Conservation (phyloP, 1,140 invertebrate species). For the Heterodera carotae region DNA sequence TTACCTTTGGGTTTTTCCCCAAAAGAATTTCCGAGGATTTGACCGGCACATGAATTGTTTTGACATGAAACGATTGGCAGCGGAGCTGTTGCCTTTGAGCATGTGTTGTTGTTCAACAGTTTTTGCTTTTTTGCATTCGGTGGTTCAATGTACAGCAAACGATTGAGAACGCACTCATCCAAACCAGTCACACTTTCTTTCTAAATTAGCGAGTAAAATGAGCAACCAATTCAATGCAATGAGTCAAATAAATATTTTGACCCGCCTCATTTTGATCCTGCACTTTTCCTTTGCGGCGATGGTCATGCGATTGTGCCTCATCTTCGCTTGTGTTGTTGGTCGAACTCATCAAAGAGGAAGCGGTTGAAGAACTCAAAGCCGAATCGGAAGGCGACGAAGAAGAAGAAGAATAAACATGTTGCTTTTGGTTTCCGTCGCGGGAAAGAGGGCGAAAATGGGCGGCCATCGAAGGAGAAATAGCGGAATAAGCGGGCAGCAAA, state of each 20-base stretch:
- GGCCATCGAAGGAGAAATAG: neutral
- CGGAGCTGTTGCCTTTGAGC: too few relatives aligned
- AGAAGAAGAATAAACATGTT: neutral
- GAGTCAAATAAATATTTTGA: too few relatives aligned
- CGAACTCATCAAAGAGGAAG: neutral
- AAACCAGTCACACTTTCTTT: neutral
- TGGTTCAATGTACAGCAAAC: neutral
- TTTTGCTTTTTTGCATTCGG: neutral
- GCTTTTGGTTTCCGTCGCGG: neutral
- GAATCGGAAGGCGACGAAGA: neutral
- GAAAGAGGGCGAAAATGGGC: neutral
- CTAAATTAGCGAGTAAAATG: too few relatives aligned
- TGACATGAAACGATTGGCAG: too few relatives aligned
- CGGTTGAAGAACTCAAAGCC: neutral
- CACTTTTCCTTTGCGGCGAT: neutral
- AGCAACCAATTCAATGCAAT: too few relatives aligned
- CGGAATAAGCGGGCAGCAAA: neutral
- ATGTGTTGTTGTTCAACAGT: neutral
- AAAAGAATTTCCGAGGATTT: too few relatives aligned
- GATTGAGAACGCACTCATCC: neutral
- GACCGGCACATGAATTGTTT: too few relatives aligned
- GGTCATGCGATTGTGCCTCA: neutral
- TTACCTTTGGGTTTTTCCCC: too few relatives aligned
- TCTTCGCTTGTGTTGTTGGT: neutral
- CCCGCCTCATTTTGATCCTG: neutral